Conservation (phyloP, 2,797 vertebrate species). For the Caiman crocodilus region DNA sequence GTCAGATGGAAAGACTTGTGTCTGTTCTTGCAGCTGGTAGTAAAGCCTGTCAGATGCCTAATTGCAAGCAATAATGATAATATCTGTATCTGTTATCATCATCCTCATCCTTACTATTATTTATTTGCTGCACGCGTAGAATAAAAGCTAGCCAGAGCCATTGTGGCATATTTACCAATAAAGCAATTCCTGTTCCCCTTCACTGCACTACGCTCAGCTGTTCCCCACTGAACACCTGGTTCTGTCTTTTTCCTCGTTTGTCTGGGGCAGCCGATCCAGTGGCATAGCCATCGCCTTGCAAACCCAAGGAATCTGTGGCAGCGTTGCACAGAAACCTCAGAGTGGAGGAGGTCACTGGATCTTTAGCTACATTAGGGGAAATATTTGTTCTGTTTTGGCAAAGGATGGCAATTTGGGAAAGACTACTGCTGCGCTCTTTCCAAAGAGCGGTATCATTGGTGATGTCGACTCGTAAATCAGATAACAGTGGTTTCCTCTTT, state of each 20-base stretch:
- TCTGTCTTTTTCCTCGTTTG: background rate
- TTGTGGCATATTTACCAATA: background rate
- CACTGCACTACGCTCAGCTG: accelerated
- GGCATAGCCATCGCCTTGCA: accelerated
- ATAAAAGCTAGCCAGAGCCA: background rate
- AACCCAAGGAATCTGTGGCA: conserved; percentile 17
- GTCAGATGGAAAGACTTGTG: conserved; percentile 47
- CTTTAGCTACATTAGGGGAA: conserved; percentile 8
- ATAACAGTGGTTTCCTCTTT: conserved; percentile 33
- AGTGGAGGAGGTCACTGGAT: conserved; percentile 12
- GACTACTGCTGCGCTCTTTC: background rate
- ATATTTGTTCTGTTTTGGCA: background rate
- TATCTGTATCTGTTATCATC: conserved; percentile 52
- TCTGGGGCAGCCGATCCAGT: background rate
- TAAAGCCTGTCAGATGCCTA: conserved; percentile 38
- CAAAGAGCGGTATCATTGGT: background rate
- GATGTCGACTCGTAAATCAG: background rate
- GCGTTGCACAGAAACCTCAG: background rate
- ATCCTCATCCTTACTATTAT: background rate
- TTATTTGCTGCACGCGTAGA: conserved; percentile 2
- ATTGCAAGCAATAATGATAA: conserved; percentile 24
- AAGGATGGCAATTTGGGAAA: background rate
- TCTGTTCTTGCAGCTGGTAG: conserved; percentile 53
- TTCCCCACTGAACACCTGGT: background rate
- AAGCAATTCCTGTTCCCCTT: background rate